These are phyloP conservation scores for Schrankia costaestrigalis DNA, from an alignment of 2,888 invertebrate species.

Conservation along the genomic window DNA sequence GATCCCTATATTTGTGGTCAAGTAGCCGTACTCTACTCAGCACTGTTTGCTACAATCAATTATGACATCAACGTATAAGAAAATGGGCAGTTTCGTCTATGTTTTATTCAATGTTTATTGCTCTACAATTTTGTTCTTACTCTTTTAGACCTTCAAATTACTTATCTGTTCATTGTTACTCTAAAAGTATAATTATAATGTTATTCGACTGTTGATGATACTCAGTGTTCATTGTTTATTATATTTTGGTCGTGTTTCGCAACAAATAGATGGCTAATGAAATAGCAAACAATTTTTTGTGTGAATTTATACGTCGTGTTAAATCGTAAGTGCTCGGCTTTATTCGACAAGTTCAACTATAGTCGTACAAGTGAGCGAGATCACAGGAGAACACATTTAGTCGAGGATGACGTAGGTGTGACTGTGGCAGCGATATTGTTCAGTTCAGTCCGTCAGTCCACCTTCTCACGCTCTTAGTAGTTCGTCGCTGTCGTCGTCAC, in stretches of 20 bases:
- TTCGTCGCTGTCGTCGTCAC: slow-evolving; percentile 37
- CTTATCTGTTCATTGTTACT: no score
- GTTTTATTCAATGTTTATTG: no score
- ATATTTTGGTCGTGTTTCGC: slow-evolving; percentile 41
- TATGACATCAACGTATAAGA: no score
- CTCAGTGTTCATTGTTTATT: slow-evolving; percentile 24
- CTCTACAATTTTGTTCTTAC: no score
- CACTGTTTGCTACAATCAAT: no score
- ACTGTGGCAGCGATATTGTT: slow-evolving; percentile 63
- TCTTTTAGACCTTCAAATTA: no score
- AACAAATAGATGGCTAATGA: slow-evolving; percentile 52
- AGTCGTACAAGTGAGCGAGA: slow-evolving; percentile 65
- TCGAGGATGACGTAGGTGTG: slow-evolving; percentile 59
- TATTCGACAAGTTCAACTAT: slow-evolving; percentile 53
- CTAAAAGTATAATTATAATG: no score
- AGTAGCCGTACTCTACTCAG: no score
- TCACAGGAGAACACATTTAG: slow-evolving; percentile 51
- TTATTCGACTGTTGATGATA: no score
- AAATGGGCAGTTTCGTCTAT: no score
- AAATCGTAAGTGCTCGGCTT: slow-evolving; percentile 58
- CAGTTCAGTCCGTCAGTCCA: slow-evolving; percentile 47
- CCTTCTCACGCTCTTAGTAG: slow-evolving; percentile 46
- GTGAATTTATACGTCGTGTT: slow-evolving; percentile 47
- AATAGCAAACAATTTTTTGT: slow-evolving; percentile 49
- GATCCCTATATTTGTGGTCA: no score